A percentile compares a stretch with the other conserved stretches of the same genome.
phyloP scores from a whole-genome alignment of 2,888 invertebrate species.

The Coecobrya sp. region DNA sequence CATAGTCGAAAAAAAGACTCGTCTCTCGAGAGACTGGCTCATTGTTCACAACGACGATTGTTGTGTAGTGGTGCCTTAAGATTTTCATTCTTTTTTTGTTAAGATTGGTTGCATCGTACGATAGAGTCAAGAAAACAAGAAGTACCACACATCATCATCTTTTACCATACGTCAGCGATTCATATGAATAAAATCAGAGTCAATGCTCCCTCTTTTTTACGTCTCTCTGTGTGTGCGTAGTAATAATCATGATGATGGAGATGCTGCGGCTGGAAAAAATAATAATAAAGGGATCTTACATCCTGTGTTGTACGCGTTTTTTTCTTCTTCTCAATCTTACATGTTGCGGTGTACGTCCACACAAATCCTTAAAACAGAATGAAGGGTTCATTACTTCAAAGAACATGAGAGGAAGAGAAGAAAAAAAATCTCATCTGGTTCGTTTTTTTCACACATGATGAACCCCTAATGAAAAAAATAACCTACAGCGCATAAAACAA shows the following conservation, averaged over 20 bases:
- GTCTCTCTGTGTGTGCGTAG: constrained; percentile 55
- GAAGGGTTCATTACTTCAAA: constrained; percentile 81
- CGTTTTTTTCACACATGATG: constrained; percentile 80
- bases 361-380: constrained; percentile 66
- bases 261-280: constrained; percentile 78
- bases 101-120: not conserved
- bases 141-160: constrained; percentile 64
- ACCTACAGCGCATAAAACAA: constrained; percentile 53
- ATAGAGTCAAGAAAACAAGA: constrained; percentile 25
- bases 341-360: constrained; percentile 12
- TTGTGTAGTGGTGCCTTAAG: constrained; percentile 44
- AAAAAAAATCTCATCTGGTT: constrained; percentile 79
- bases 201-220: constrained; percentile 77
- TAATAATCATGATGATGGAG: constrained; percentile 74
- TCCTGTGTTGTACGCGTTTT: constrained; percentile 67
- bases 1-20: not conserved
- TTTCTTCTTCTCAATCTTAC: constrained; percentile 10
- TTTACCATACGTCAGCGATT: constrained; percentile 41
- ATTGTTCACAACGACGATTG: constrained; percentile 16
- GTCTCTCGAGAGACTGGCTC: no score
- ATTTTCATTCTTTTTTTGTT: constrained; percentile 43
- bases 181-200: constrained; percentile 76
- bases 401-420: constrained; percentile 56
- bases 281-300: constrained; percentile 75
- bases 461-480: constrained; percentile 69